These are phyloP conservation scores for Nyctalus aviator DNA, from an alignment of 2,797 vertebrate genomes.

Conservation along the genomic window DNA sequence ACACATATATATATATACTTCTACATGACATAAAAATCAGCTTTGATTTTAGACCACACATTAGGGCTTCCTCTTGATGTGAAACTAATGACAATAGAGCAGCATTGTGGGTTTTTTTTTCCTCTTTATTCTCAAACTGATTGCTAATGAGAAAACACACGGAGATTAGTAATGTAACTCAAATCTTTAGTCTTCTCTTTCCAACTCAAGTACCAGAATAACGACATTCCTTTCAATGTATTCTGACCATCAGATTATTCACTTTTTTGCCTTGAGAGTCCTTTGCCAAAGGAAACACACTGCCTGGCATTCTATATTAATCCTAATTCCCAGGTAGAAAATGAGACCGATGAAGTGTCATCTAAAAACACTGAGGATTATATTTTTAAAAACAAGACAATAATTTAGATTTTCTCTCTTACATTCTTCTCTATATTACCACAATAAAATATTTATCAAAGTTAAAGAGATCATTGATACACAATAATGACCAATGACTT, in stretches of 20 bases:
- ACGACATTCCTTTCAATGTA: not conserved
- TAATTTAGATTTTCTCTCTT: conserved; percentile 38
- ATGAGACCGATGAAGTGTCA: conserved; percentile 11
- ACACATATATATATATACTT: not conserved
- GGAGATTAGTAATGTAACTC: not conserved
- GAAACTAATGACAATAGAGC: not conserved
- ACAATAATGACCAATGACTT: conserved; percentile 7
- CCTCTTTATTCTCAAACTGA: conserved; percentile 58
- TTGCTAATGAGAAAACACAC: conserved; percentile 17
- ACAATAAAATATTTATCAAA: conserved; percentile 57
- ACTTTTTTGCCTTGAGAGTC: not conserved
- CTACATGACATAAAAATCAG: not conserved
- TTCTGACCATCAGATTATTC: not conserved
- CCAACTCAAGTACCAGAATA: not conserved
- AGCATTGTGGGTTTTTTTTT: not conserved
- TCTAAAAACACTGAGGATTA: conserved; percentile 1
- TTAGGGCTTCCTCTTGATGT: not conserved
- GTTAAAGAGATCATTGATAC: conserved; percentile 45
- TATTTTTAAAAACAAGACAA: conserved; percentile 50
- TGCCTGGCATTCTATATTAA: not conserved
- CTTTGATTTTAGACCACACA: not conserved
- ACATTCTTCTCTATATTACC: conserved; percentile 56
- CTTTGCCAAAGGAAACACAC: conserved; percentile 30
- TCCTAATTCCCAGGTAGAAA: conserved; percentile 4
- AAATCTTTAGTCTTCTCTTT: not conserved